Conservation (phyloP, 1,140 invertebrate species). For the Pseudoatta argentina region DNA sequence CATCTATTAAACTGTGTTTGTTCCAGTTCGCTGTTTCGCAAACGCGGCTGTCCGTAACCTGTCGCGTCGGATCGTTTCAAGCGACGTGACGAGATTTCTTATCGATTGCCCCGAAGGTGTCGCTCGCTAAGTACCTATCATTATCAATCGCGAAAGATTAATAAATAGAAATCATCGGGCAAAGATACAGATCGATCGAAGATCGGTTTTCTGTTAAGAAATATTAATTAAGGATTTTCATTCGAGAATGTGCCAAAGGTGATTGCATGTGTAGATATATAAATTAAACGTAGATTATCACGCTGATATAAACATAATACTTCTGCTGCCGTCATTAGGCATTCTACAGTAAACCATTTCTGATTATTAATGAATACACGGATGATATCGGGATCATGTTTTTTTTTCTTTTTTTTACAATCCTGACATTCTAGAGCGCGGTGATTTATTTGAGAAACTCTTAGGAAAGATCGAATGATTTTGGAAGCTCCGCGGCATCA, state of each 20-base stretch:
- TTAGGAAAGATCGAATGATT: constrained; percentile 22
- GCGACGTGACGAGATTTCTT: background rate
- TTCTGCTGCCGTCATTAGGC: background rate
- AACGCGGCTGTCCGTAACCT: background rate
- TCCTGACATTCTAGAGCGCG: constrained; percentile 68
- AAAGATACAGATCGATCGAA: background rate
- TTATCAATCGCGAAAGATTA: background rate
- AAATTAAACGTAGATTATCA: background rate
- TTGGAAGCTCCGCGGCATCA: background rate
- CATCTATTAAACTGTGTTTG: constrained; percentile 30
- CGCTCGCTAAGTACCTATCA: background rate
- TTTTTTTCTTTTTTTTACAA: background rate
- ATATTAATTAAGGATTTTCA: background rate
- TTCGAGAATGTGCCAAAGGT: background rate
- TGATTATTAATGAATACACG: background rate
- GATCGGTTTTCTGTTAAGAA: background rate
- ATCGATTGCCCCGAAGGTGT: background rate
- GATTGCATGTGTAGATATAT: background rate
- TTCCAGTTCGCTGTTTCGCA: constrained; percentile 46
- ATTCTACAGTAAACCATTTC: background rate
- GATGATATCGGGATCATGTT: background rate
- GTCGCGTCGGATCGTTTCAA: background rate
- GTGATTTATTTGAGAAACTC: constrained; percentile 60
- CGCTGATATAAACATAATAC: too few relatives aligned
- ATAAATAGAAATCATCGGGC: background rate